phyloP scores from a whole-genome alignment of 2,797 vertebrate genomes.

The Psittacula derbiana region DNA sequence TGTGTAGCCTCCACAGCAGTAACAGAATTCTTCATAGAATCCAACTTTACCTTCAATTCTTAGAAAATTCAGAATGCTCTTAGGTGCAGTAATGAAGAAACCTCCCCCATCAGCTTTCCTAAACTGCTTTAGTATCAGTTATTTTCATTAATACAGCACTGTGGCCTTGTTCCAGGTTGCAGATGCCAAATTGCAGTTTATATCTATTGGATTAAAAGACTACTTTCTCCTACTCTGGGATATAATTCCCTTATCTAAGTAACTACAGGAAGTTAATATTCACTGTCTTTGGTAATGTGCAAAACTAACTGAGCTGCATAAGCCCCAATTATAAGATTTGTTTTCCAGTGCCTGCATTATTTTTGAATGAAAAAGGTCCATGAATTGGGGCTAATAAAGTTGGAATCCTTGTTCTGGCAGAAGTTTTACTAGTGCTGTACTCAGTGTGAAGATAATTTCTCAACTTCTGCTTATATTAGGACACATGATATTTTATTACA shows the following conservation, averaged over 20 bases:
- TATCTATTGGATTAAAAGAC: neutral
- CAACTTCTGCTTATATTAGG: slow-evolving; percentile 17
- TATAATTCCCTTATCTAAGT: neutral
- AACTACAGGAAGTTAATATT: neutral
- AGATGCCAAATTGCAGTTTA: neutral
- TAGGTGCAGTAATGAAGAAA: neutral
- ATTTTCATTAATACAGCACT: neutral
- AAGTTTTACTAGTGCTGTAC: neutral
- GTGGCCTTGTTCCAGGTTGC: neutral
- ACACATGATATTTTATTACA: slow-evolving; percentile 29
- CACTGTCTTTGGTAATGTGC: neutral
- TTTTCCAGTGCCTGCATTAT: neutral
- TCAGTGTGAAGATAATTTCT: neutral
- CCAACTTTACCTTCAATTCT: neutral
- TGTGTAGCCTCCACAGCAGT: neutral
- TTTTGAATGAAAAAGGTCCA: neutral
- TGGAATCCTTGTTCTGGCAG: neutral
- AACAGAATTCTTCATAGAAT: neutral
- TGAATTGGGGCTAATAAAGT: neutral
- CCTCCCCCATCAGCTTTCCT: neutral
- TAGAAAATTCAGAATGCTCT: neutral
- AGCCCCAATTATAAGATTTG: neutral
- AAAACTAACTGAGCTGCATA: neutral
- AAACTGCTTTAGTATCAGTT: neutral
- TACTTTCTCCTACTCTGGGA: neutral